These are phyloP conservation scores for Choreutis nemorana DNA, from an alignment of 2,888 invertebrate species.

Conservation along the genomic window DNA sequence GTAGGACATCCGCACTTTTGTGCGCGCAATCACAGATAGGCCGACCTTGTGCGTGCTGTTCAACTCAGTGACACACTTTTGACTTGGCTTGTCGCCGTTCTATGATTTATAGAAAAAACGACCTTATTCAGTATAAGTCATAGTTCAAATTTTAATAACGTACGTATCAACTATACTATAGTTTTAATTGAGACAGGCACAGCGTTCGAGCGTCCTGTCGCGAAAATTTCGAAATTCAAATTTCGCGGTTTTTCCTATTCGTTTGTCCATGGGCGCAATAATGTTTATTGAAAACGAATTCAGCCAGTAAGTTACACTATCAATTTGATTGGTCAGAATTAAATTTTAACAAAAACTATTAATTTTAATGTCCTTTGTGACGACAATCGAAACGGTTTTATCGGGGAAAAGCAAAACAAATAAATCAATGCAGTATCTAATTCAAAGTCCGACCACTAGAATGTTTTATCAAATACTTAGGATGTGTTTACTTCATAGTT, in stretches of 20 bases:
- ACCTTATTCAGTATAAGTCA: constrained; percentile 20
- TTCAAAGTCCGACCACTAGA: too few relatives aligned
- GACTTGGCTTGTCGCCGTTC: constrained; percentile 59
- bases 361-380: too few relatives aligned
- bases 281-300: too few relatives aligned
- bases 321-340: too few relatives aligned
- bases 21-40: constrained; percentile 54
- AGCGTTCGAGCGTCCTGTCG: constrained; percentile 25
- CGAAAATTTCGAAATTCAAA: constrained; percentile 50
- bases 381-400: too few relatives aligned
- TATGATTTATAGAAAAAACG: constrained; percentile 20
- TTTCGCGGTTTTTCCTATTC: constrained; percentile 27
- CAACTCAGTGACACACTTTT: constrained; percentile 64
- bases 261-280: too few relatives aligned
- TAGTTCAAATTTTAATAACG: not conserved
- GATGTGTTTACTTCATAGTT: too few relatives aligned
- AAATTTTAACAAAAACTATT: too few relatives aligned
- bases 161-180: constrained; percentile 15
- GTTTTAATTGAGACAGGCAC: constrained; percentile 32
- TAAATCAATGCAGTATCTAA: too few relatives aligned
- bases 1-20: constrained; percentile 47
- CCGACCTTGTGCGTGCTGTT: constrained; percentile 59
- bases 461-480: too few relatives aligned
- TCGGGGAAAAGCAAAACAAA: too few relatives aligned
- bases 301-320: too few relatives aligned